Conservation (phyloP, 2,888 invertebrate genomes). For the Cotesia congregata region DNA sequence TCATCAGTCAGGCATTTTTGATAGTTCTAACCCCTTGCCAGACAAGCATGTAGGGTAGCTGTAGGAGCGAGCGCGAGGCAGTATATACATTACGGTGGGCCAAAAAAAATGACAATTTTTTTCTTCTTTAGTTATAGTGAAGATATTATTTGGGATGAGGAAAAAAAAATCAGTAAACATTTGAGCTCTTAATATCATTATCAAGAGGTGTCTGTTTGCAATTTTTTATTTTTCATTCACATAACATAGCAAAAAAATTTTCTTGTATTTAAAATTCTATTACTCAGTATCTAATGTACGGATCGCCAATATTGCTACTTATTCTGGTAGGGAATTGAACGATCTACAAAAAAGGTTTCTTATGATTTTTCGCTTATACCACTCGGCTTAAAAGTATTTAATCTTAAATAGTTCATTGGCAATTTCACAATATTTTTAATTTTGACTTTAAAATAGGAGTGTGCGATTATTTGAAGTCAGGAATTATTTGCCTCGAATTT, state of each 20-base stretch:
- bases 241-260: too few relatives aligned
- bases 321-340: neutral
- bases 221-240: too few relatives aligned
- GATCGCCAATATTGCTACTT: neutral
- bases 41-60: too few relatives aligned
- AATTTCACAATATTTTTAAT: neutral
- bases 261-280: too few relatives aligned
- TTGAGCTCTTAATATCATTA: too few relatives aligned
- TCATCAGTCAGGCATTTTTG: too few relatives aligned
- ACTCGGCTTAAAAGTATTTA: neutral
- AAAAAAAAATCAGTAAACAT: neutral
- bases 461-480: too few relatives aligned
- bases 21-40: too few relatives aligned
- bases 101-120: neutral
- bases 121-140: neutral
- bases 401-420: neutral
- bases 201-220: too few relatives aligned
- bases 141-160: neutral
- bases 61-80: too few relatives aligned
- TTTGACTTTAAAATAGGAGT: too few relatives aligned
- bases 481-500: too few relatives aligned
- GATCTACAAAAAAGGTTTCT: neutral
- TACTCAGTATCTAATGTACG: neutral
- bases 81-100: slow-evolving; percentile 8
- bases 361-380: neutral